These are phyloP conservation scores for Diachrysia chrysitis DNA, from an alignment of 2,888 invertebrate genomes.

Conservation along the genomic window DNA sequence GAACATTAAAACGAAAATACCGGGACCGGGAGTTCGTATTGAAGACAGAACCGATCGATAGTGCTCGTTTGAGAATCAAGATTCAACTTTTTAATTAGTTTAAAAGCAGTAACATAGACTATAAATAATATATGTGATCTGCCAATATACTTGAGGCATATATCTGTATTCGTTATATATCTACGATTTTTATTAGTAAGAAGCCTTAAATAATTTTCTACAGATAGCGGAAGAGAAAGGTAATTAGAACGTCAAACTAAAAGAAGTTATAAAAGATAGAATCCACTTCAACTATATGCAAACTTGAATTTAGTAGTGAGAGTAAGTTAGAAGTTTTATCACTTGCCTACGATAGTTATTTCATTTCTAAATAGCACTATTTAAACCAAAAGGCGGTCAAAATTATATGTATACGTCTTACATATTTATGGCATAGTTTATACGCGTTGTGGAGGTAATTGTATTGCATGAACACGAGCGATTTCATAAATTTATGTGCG, in stretches of 20 bases:
- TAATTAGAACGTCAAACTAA: too few relatives aligned
- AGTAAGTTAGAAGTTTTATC: too few relatives aligned
- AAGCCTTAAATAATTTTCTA: too few relatives aligned
- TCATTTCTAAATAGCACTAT: neutral
- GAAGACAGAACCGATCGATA: conserved; percentile 63
- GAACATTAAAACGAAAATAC: conserved; percentile 10
- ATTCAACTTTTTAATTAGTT: conserved; percentile 85
- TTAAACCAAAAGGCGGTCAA: neutral
- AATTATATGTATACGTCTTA: neutral
- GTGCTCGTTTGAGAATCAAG: conserved; percentile 71
- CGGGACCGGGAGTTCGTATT: conserved; percentile 54
- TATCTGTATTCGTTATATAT: neutral
- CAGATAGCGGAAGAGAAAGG: too few relatives aligned
- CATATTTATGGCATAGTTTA: conserved; percentile 6
- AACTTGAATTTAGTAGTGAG: too few relatives aligned
- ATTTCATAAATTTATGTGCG: conserved; percentile 72
- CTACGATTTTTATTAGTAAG: too few relatives aligned
- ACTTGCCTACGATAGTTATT: too few relatives aligned
- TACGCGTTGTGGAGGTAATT: conserved; percentile 63
- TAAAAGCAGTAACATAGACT: conserved; percentile 76
- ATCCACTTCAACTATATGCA: too few relatives aligned
- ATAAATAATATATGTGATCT: conserved; percentile 7
- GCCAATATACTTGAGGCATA: neutral
- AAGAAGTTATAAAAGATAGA: too few relatives aligned
- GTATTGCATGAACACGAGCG: conserved; percentile 70